These are phyloP conservation scores for Acanthisitta chloris DNA, from an alignment of 2,113 vertebrate genomes.

Conservation along the genomic window DNA sequence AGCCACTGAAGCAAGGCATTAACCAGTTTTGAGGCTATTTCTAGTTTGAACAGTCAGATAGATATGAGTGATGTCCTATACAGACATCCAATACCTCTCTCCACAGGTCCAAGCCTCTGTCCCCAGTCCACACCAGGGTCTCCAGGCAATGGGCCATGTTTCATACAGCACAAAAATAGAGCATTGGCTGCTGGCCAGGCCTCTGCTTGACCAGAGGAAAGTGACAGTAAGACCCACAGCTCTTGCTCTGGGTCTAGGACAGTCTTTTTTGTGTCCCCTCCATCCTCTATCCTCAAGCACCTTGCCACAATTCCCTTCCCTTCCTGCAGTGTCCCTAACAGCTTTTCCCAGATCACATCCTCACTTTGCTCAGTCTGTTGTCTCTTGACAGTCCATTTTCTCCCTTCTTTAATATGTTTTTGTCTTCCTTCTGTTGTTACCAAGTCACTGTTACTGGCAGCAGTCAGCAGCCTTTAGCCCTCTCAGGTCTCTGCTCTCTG, in stretches of 20 bases:
- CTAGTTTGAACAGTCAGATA: background rate
- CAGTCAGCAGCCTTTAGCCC: background rate
- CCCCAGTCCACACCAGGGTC: background rate
- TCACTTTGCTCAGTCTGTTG: background rate
- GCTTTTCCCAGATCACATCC: background rate
- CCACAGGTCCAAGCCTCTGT: background rate
- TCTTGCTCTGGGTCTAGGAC: background rate
- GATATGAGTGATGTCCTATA: background rate
- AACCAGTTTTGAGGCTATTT: background rate
- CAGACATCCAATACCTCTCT: background rate
- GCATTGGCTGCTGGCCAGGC: background rate
- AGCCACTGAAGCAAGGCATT: fast-evolving
- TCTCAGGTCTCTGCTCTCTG: background rate
- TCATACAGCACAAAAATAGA: background rate
- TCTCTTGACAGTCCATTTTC: background rate
- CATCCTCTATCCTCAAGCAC: background rate
- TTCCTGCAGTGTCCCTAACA: background rate
- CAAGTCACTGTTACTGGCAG: background rate
- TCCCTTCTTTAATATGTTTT: background rate
- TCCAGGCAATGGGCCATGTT: fast-evolving
- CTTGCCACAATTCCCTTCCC: background rate
- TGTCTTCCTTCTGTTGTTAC: background rate
- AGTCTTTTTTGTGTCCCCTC: background rate
- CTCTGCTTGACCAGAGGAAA: background rate
- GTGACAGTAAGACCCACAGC: background rate